Conservation (phyloP, 2,797 vertebrate species). For the Catostomus latipinnis region DNA sequence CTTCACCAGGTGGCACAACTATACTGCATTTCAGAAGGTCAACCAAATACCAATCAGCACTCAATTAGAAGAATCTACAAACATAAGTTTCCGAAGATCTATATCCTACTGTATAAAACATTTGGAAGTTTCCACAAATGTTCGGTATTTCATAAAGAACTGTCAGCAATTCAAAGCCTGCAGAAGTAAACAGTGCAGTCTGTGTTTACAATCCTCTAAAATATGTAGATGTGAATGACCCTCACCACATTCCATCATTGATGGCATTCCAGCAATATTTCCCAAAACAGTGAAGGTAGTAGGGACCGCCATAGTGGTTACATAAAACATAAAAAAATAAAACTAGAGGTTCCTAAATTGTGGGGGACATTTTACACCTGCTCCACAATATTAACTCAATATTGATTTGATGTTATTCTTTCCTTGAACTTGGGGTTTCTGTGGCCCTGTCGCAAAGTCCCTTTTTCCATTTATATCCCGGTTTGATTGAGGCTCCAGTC, state of each 20-base stretch:
- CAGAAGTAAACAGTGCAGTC: neutral
- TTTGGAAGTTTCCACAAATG: too few relatives aligned
- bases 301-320: neutral
- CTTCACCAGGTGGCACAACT: slow-evolving; percentile 46
- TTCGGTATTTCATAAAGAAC: slow-evolving; percentile 7
- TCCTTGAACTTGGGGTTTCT: neutral
- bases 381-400: neutral
- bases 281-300: neutral
- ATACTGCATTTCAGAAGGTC: neutral
- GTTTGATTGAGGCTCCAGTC: slow-evolving; percentile 38
- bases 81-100: slow-evolving; percentile 2
- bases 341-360: too few relatives aligned
- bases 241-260: neutral
- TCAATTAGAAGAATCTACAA: neutral
- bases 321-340: slow-evolving; percentile 3
- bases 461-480: slow-evolving; percentile 38
- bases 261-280: neutral
- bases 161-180: slow-evolving; percentile 22
- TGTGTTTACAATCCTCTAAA: slow-evolving; percentile 1
- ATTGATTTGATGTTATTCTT: slow-evolving; percentile 1
- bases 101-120: neutral
- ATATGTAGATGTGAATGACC: neutral
- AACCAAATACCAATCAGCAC: neutral
- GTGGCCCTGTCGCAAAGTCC: too few relatives aligned
- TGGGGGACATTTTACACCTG: neutral